These are phyloP conservation scores for Linurgus olivaceus DNA, from an alignment of 2,797 vertebrate species.

Conservation along the genomic window DNA sequence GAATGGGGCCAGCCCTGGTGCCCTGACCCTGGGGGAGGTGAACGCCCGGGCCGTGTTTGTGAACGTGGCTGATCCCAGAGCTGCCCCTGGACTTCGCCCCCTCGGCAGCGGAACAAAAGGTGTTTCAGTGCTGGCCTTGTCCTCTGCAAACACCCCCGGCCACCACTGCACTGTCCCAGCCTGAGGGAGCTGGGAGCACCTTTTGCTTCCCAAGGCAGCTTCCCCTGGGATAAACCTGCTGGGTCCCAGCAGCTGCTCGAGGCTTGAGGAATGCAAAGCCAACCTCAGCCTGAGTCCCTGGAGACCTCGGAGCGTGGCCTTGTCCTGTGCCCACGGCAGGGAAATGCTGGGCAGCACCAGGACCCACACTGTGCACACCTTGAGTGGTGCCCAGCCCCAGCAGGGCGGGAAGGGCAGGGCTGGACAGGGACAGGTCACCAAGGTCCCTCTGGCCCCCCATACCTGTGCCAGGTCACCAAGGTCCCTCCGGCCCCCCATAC, in stretches of 20 bases:
- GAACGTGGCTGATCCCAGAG: not conserved
- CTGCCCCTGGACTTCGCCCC: constrained; percentile 51
- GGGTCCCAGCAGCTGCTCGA: fast-evolving
- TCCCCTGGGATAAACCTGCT: not conserved
- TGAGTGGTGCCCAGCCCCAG: not conserved
- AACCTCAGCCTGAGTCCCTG: fast-evolving
- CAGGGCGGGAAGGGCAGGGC: fast-evolving
- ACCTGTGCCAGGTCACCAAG: too few species aligned
- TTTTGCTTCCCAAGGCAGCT: not conserved
- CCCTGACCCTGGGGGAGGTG: not conserved
- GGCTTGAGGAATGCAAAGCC: not conserved
- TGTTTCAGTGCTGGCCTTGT: constrained; percentile 26
- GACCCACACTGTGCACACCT: not conserved
- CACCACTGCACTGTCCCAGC: not conserved
- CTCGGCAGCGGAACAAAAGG: constrained; percentile 50
- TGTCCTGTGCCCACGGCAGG: fast-evolving
- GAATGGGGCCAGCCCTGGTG: fast-evolving
- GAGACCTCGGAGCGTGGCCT: fast-evolving
- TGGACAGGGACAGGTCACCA: not conserved
- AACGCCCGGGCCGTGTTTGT: not conserved
- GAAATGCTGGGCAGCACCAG: fast-evolving
- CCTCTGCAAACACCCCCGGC: constrained; percentile 5
- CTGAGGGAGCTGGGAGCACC: not conserved
- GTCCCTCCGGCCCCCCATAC: too few species aligned
- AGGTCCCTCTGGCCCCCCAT: too few species aligned